A percentile compares a stretch with the other conserved stretches of the same genome.
Evolutionary conservation across 2,113 vertebrate species (phyloP).

Genomic region (Steatornis caripensis): DNA sequence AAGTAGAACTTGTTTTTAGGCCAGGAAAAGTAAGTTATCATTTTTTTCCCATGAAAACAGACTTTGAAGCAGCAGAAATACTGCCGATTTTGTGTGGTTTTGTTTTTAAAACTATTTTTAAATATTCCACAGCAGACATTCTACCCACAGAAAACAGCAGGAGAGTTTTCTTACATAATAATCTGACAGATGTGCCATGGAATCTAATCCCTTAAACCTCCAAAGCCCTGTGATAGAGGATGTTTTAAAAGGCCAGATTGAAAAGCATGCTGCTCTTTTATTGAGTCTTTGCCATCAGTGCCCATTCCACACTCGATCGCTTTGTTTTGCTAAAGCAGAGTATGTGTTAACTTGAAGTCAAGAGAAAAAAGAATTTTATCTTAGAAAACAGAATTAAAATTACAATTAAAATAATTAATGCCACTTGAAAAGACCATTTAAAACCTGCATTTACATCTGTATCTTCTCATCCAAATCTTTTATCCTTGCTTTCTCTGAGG

Average conservation of each 20-base stretch:
- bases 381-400: slow-evolving; percentile 51
- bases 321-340: slow-evolving; percentile 54
- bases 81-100: background rate
- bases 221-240: slow-evolving; percentile 79
- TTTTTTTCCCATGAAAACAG: background rate
- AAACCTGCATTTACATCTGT: background rate
- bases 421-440: background rate
- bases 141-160: slow-evolving; percentile 69
- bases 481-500: background rate
- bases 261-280: slow-evolving; percentile 80
- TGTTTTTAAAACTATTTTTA: background rate
- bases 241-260: slow-evolving; percentile 78
- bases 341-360: slow-evolving; percentile 49
- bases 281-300: slow-evolving; percentile 71
- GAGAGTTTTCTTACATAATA: slow-evolving; percentile 77
- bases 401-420: background rate
- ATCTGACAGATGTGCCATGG: slow-evolving; percentile 82
- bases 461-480: background rate
- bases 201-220: slow-evolving; percentile 82
- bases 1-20: slow-evolving; percentile 23
- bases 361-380: background rate
- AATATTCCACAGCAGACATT: slow-evolving; percentile 60
- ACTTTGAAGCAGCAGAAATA: slow-evolving; percentile 9
- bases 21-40: background rate
- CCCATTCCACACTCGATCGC: slow-evolving; percentile 53